Base-by-base conservation (phyloP, 2,888 invertebrate genomes). In the Apodemia mormo region DNA sequence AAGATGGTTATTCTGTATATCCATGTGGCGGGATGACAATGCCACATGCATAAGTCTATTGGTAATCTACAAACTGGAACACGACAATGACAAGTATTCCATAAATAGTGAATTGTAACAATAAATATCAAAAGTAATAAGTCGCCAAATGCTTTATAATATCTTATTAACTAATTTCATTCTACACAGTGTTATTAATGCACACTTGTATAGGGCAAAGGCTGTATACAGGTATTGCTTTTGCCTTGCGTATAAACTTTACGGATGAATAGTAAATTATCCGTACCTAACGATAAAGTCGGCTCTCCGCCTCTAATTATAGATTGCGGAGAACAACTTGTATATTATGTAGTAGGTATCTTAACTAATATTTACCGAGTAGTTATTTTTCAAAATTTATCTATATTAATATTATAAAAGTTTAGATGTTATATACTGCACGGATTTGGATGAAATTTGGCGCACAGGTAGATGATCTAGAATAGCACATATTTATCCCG, bases 261-360 rank as follows among this genome's bases (percentile, higher is more conserved):
- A 77, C 74, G 77, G 76, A 73, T 76, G 77, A 76, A 76, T 77
- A 73, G 76, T 73, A 76, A 77, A 77, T 77, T 77, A 76, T 71
- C 71, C 69, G 73, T 73, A 75, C 52, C 54, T 52, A 54, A 68
- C 49, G 68, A 68, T 68, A 68, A 68, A 68, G 68, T 43, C 40
- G 54, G 54, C 66, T 66, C 33, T 65, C 61, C 40, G 65, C 65
- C 66, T 66, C 33, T 68, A 68, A 68, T 68, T 68, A 68, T 68
- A 68, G 52, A 65, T 68, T 68, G 37, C 30, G 30, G 33, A 37
- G 52, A 65, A 40, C 40, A 54, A 54, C 65, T 54, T 40, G 65
- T 65, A 65, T 65, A 54, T 65, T 65, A 68, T 65, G 37, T 65
- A 68, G 37, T 65, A 68, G 37, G 49, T 65, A 68, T 67, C 43